Evolutionary conservation across 1,140 invertebrate genomes (phyloP).

Genomic region (Drosophila subobscura): DNA sequence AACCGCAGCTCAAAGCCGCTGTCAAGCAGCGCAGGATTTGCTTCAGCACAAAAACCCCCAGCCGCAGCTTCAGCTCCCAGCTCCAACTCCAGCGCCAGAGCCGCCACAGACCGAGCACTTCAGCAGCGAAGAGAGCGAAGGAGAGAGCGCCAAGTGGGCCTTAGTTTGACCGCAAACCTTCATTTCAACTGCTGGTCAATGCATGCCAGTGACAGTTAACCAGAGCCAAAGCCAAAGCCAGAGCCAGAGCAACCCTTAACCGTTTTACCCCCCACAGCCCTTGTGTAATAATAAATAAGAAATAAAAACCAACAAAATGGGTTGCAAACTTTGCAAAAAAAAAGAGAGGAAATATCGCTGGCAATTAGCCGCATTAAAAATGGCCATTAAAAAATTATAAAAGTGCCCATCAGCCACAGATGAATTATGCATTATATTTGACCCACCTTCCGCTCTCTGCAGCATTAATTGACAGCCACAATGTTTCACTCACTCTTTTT

Average conservation of each 20-base stretch:
- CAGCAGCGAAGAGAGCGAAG: not conserved
- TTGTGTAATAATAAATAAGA: slow-evolving; percentile 12
- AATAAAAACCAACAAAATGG: slow-evolving; percentile 3
- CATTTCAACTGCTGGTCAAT: slow-evolving; percentile 46
- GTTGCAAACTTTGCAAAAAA: not conserved
- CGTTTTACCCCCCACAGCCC: slow-evolving; percentile 4
- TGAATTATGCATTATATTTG: slow-evolving; percentile 39
- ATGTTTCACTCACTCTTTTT: slow-evolving; percentile 5
- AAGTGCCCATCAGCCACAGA: slow-evolving; percentile 48
- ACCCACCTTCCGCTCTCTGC: not conserved
- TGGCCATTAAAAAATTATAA: slow-evolving; percentile 58
- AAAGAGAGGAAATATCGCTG: slow-evolving; percentile 22
- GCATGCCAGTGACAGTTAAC: slow-evolving; percentile 65
- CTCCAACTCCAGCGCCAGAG: not conserved
- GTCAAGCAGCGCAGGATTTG: not conserved
- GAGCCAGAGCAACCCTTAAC: not conserved
- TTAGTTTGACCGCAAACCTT: slow-evolving; percentile 64
- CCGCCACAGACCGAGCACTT: not conserved
- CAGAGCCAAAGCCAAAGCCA: slow-evolving; percentile 11
- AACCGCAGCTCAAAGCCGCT: slow-evolving; percentile 41
- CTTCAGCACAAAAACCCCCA: not conserved
- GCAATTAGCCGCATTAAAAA: slow-evolving; percentile 67
- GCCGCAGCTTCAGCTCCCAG: too few relatives aligned
- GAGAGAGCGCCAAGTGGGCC: slow-evolving; percentile 22
- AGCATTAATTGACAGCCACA: not conserved